Base-by-base conservation (phyloP, 2,888 invertebrate species). In the Temnothorax ravouxi region DNA sequence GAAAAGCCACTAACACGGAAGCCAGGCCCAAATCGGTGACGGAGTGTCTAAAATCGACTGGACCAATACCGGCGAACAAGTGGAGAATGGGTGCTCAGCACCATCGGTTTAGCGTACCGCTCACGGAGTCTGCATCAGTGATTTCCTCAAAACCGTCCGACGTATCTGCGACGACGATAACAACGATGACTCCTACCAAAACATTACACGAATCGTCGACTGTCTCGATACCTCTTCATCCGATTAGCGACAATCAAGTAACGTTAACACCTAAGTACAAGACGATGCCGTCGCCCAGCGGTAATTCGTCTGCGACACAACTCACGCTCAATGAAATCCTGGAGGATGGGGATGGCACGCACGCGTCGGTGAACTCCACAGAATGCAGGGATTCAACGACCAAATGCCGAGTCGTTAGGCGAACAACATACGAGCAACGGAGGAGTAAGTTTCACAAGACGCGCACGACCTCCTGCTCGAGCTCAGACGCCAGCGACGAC, bases 401-500 rank as follows among this genome's bases (percentile, higher is more conserved):
- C 88, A 93, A 93, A 56, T 92, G 92, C 69, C 90, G 93, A 1
- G 90, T 93, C 13, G 91, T 92, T 11, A 88, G 93, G 69, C 89
- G 93, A 77, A 91, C 91, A 76, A 92, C 94, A 91, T 96, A 96
- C 89, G 96, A 96, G 88, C 96, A 97, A 91, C 95, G 97, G 52
- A 96, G 97, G 72, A 96, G 96, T 86, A 97, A 97, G 94, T 96
- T 97, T 91, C 97, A 97, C 89, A 97, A 97, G 93, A 96, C 96
- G 15, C 95, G 97, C 56, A 97, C 97, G n/a, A 98, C 98, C 8
- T 98, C 98, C 76, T 99, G 99, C 93, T 98, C 98, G 91, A 99
- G 98, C 75, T 99, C 99, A 0, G 99, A 99, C 95, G 98, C 99
- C 8, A 98, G 98, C 84, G 99, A 99, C 94, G 97, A 97, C 91